Conservation (phyloP, 2,888 invertebrate species). For the Xylota sylvarum region DNA sequence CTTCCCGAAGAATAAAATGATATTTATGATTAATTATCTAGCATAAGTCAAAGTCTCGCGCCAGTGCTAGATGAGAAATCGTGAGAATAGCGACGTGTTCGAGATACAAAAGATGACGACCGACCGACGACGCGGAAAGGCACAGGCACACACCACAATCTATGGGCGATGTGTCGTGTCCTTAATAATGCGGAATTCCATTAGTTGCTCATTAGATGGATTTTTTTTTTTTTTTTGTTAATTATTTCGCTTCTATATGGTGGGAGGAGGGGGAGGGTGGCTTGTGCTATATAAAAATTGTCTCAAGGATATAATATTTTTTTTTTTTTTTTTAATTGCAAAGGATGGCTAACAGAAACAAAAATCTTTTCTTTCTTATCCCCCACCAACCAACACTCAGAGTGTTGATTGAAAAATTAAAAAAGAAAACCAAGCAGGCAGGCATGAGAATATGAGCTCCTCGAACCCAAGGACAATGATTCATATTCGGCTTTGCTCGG, state of each 20-base stretch:
- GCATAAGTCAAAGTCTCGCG: constrained; percentile 75
- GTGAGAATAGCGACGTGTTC: constrained; percentile 55
- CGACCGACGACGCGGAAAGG: no score
- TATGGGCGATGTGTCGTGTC: constrained; percentile 64
- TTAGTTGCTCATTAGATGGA: constrained; percentile 73
- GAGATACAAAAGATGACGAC: constrained; percentile 42
- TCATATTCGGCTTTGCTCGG: constrained; percentile 60
- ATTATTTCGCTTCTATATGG: constrained; percentile 50
- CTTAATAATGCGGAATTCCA: constrained; percentile 73
- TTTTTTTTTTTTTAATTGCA: constrained; percentile 12
- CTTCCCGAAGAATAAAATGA: constrained; percentile 50
- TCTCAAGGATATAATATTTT: constrained; percentile 58
- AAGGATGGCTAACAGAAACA: constrained; percentile 25
- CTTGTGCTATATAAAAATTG: constrained; percentile 35
- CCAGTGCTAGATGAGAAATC: constrained; percentile 63
- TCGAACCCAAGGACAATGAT: constrained; percentile 72
- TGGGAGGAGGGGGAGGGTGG: not conserved
- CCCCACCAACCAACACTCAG: not conserved
- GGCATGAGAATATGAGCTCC: constrained; percentile 62
- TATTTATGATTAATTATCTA: constrained; percentile 75
- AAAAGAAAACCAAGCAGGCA: constrained; percentile 35
- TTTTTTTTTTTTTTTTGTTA: constrained; percentile 48
- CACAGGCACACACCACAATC: constrained; percentile 4
- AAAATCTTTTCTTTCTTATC: not conserved
- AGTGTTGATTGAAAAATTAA: constrained; percentile 71